Evolutionary conservation across 2,888 invertebrate species (phyloP).

Genomic region (Cataglyphis livida): DNA sequence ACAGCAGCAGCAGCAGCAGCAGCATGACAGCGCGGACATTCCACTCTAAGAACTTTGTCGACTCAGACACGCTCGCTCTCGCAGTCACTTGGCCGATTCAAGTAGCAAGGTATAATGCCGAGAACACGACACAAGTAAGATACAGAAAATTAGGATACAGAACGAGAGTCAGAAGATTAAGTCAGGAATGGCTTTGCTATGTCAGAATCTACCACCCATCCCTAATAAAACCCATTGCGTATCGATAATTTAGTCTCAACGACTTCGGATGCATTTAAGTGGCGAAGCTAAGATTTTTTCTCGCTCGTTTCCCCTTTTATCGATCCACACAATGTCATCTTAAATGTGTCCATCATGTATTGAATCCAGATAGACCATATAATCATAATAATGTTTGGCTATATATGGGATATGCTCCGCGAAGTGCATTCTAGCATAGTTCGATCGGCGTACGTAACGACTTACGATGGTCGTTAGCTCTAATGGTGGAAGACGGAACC

Average conservation of each 20-base stretch:
- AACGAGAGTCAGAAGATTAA: slow-evolving; percentile 73
- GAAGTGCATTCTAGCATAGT: slow-evolving; percentile 25
- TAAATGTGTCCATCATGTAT: background rate
- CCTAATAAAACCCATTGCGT: slow-evolving; percentile 65
- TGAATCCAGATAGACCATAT: slow-evolving; percentile 39
- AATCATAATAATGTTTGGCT: slow-evolving; percentile 71
- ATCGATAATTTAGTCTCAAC: slow-evolving; percentile 72
- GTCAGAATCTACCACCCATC: slow-evolving; percentile 72
- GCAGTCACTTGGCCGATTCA: slow-evolving; percentile 14
- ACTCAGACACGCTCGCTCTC: background rate
- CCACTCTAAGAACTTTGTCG: slow-evolving; percentile 29
- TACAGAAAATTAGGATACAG: slow-evolving; percentile 27
- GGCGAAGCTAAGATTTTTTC: slow-evolving; percentile 79
- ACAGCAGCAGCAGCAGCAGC: background rate
- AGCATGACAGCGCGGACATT: slow-evolving; percentile 15
- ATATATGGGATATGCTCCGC: slow-evolving; percentile 59
- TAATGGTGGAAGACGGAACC: slow-evolving; percentile 66
- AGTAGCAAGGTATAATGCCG: background rate
- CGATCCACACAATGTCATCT: background rate
- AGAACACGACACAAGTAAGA: background rate
- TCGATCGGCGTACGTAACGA: slow-evolving; percentile 63
- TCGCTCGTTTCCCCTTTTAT: slow-evolving; percentile 35
- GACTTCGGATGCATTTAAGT: slow-evolving; percentile 81
- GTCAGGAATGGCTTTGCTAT: slow-evolving; percentile 80
- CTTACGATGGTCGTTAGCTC: slow-evolving; percentile 73